phyloP scores from a whole-genome alignment of 2,797 vertebrate species.

The Poeciliopsis infans region DNA sequence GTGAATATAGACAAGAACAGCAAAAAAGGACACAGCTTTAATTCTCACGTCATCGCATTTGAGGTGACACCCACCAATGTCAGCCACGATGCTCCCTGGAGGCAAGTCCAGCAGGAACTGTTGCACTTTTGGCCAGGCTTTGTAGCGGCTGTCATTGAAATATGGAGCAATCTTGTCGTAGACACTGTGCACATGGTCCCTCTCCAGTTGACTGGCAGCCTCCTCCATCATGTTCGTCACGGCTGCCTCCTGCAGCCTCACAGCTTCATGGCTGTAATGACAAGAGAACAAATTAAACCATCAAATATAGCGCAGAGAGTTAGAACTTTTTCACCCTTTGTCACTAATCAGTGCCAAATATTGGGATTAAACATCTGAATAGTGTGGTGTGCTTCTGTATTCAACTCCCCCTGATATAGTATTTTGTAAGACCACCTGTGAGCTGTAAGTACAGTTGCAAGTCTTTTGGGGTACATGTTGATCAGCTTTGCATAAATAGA shows the following conservation, averaged over 20 bases:
- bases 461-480: neutral
- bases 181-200: slow-evolving; percentile 80
- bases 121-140: slow-evolving; percentile 84
- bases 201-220: slow-evolving; percentile 82
- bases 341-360: neutral
- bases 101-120: slow-evolving; percentile 84
- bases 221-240: slow-evolving; percentile 78
- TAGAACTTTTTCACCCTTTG: neutral
- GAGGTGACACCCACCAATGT: slow-evolving; percentile 70
- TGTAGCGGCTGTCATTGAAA: slow-evolving; percentile 83
- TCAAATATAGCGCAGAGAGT: neutral
- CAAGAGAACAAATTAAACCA: slow-evolving; percentile 20
- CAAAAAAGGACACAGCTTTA: neutral
- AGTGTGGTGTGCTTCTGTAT: neutral
- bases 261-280: slow-evolving; percentile 60
- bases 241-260: slow-evolving; percentile 60
- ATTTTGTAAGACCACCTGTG: neutral
- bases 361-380: neutral
- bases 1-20: neutral
- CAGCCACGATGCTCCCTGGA: slow-evolving; percentile 81
- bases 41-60: slow-evolving; percentile 3
- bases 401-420: neutral
- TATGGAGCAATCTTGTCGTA: slow-evolving; percentile 86
- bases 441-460: neutral
- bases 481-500: neutral